Evolutionary conservation across 2,797 vertebrate genomes (phyloP).

Genomic region (Syndactyla subalaris): DNA sequence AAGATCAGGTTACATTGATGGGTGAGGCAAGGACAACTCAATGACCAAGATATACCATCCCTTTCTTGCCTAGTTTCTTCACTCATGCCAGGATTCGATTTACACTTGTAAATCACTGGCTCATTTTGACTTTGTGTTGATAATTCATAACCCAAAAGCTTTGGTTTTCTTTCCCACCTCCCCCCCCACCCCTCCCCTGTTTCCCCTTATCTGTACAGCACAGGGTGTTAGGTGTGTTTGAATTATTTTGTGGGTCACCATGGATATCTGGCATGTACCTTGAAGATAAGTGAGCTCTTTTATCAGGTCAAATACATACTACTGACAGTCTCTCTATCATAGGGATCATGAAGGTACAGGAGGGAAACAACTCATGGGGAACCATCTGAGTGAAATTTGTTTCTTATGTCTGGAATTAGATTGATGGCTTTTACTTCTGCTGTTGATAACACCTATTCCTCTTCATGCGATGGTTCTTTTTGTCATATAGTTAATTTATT

Average conservation of each 20-base stretch:
- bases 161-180: not conserved
- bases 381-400: not conserved
- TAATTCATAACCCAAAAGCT: not conserved
- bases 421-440: not conserved
- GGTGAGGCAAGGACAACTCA: not conserved
- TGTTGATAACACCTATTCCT: not conserved
- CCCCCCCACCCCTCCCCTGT: rapidly evolving
- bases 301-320: not conserved
- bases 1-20: not conserved
- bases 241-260: not conserved
- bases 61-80: not conserved
- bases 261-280: not conserved
- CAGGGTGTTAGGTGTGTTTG: not conserved
- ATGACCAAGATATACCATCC: not conserved
- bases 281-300: constrained; percentile 11
- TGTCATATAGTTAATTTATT: not conserved
- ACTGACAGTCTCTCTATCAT: not conserved
- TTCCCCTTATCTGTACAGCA: not conserved
- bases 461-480: not conserved
- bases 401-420: not conserved
- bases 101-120: not conserved
- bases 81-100: not conserved
- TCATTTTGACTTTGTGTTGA: not conserved
- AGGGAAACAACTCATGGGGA: not conserved
- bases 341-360: not conserved